Conservation (phyloP, 2,113 vertebrate genomes). For the Atractosteus spatula region DNA sequence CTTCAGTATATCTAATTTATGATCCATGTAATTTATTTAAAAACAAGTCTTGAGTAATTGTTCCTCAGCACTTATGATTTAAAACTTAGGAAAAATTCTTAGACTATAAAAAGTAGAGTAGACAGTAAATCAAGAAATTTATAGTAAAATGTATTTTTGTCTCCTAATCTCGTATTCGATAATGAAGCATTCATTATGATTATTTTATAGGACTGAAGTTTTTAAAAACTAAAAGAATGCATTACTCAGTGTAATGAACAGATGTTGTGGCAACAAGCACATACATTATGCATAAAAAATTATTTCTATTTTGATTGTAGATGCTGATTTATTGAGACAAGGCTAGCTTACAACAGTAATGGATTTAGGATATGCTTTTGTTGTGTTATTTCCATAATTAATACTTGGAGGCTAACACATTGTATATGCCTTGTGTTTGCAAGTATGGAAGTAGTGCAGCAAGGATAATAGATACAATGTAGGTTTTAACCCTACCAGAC, state of each 20-base stretch:
- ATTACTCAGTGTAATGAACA: constrained; percentile 93
- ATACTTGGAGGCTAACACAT: constrained; percentile 76
- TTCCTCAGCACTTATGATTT: constrained; percentile 58
- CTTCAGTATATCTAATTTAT: constrained; percentile 24
- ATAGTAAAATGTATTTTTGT: constrained; percentile 68
- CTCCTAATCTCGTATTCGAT: constrained; percentile 54
- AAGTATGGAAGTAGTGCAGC: constrained; percentile 64
- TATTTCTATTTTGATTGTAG: constrained; percentile 95
- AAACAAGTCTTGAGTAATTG: constrained; percentile 58
- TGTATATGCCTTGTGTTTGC: constrained; percentile 72
- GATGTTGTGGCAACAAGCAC: constrained; percentile 94
- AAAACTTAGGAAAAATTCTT: constrained; percentile 66
- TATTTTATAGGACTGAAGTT: constrained; percentile 85
- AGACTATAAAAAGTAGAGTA: constrained; percentile 67
- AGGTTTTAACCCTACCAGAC: constrained; percentile 55
- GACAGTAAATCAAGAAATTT: constrained; percentile 69
- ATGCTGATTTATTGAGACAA: constrained; percentile 96
- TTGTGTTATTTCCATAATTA: constrained; percentile 92
- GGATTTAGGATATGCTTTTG: constrained; percentile 92
- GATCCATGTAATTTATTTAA: constrained; percentile 33
- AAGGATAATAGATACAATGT: constrained; percentile 48
- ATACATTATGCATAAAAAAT: constrained; percentile 96
- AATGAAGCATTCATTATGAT: constrained; percentile 85
- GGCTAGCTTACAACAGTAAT: constrained; percentile 90
- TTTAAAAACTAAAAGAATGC: constrained; percentile 94